These are phyloP conservation scores for Agapornis canus DNA, from an alignment of 2,797 vertebrate genomes.

Conservation along the genomic window DNA sequence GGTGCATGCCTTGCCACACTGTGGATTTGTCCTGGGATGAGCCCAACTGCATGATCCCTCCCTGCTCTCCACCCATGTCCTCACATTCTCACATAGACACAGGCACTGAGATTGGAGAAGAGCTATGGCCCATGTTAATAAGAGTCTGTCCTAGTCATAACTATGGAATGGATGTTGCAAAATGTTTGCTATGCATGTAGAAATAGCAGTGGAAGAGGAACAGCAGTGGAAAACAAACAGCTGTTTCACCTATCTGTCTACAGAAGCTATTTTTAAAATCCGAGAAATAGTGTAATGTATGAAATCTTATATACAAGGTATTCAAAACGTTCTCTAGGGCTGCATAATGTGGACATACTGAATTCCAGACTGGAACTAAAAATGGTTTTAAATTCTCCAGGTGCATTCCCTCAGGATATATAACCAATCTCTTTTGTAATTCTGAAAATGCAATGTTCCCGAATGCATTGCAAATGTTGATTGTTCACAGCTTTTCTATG, in stretches of 20 bases:
- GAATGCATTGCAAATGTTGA: not conserved
- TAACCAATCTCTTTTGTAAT: not conserved
- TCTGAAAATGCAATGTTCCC: not conserved
- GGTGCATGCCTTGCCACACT: accelerated
- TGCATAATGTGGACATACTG: not conserved
- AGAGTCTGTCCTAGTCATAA: not conserved
- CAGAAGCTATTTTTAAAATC: not conserved
- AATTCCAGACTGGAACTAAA: not conserved
- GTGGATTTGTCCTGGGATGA: not conserved
- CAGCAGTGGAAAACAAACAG: not conserved
- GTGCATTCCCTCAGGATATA: not conserved
- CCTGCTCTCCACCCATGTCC: not conserved
- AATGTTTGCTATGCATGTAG: not conserved
- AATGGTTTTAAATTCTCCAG: not conserved
- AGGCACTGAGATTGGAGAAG: not conserved
- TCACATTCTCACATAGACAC: not conserved
- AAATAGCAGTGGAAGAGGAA: not conserved
- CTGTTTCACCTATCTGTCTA: not conserved
- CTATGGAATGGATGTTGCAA: not conserved
- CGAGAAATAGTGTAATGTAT: not conserved
- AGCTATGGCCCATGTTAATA: not conserved
- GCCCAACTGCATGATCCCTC: not conserved
- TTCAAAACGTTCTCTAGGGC: not conserved
- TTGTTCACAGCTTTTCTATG: not conserved
- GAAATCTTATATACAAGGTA: not conserved